A percentile compares a stretch with the other conserved stretches of the same genome.
These are phyloP conservation scores for Bombyx mandarina DNA, from an alignment of 1,140 invertebrate genomes.

Conservation along the genomic window DNA sequence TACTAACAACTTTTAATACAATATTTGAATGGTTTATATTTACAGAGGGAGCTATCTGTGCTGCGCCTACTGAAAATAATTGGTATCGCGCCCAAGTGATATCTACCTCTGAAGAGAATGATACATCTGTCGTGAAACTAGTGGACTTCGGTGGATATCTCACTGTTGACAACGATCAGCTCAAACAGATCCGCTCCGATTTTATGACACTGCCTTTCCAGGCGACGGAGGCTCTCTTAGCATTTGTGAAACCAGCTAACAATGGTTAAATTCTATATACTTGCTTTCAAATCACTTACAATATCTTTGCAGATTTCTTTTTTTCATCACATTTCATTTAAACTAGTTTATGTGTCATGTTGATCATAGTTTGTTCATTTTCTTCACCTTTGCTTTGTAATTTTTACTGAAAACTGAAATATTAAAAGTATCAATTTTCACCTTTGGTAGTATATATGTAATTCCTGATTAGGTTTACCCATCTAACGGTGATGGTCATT, in stretches of 20 bases:
- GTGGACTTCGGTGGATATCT: slow-evolving; percentile 96
- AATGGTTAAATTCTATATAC: slow-evolving; percentile 59
- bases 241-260: slow-evolving; percentile 87
- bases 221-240: slow-evolving; percentile 93
- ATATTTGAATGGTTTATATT: slow-evolving; percentile 3
- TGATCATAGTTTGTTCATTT: no score
- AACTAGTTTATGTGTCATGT: no score
- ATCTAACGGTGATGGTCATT: no score
- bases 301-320: no score
- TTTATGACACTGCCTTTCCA: slow-evolving; percentile 96
- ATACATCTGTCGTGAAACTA: slow-evolving; percentile 86
- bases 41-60: slow-evolving; percentile 88
- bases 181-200: slow-evolving; percentile 92
- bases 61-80: slow-evolving; percentile 82
- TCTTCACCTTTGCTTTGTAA: no score
- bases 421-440: not conserved
- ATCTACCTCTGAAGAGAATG: slow-evolving; percentile 76
- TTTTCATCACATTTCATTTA: no score
- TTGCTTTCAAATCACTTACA: no score
- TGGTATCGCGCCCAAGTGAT: slow-evolving; percentile 94
- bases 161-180: slow-evolving; percentile 77
- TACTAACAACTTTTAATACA: not conserved
- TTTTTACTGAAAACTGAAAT: no score
- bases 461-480: no score
- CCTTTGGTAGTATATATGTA: not conserved